Percentiles rank a stretch among this genome's conserved stretches.
Conservation (phyloP, 2,113 vertebrate species). For the Heterotilapia buettikoferi region DNA sequence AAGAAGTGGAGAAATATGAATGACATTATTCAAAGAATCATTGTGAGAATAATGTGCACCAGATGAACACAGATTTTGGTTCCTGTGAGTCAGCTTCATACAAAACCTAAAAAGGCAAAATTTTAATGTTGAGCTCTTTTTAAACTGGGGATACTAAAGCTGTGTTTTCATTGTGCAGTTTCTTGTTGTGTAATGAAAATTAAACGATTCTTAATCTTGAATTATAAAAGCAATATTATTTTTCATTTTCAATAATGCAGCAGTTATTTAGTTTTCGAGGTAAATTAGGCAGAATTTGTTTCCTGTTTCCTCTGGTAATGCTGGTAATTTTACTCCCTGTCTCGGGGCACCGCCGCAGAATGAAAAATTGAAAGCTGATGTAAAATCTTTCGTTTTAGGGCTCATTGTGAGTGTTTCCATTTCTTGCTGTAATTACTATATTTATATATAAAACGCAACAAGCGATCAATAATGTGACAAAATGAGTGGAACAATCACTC, state of each 20-base stretch:
- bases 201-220: neutral
- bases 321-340: conserved; percentile 5
- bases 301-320: neutral
- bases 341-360: neutral
- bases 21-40: neutral
- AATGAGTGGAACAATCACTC: neutral
- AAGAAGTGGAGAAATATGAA: neutral
- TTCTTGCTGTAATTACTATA: neutral
- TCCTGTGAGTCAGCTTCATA: neutral
- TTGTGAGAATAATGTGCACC: neutral
- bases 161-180: neutral
- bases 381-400: neutral
- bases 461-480: neutral
- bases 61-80: neutral
- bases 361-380: neutral
- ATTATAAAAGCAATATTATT: neutral
- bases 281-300: conserved; percentile 5
- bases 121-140: neutral
- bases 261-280: neutral
- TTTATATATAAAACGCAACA: neutral
- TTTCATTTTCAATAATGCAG: neutral
- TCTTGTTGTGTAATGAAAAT: neutral
- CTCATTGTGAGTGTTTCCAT: neutral
- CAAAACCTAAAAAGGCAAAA: neutral
- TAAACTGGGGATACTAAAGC: neutral